phyloP scores from a whole-genome alignment of 2,113 vertebrate genomes.

The Tupaia tana region DNA sequence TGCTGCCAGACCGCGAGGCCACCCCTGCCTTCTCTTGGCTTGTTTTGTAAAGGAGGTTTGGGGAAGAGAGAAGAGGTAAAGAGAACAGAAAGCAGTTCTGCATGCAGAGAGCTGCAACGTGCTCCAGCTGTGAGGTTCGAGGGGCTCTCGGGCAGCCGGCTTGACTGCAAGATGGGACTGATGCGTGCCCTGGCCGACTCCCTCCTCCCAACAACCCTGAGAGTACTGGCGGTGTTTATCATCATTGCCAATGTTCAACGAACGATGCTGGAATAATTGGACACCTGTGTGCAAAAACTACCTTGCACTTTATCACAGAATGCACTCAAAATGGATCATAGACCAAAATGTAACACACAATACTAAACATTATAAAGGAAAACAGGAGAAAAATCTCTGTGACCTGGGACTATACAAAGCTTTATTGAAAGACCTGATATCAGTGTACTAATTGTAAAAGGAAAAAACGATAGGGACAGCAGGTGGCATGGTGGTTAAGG shows the following conservation, averaged over 20 bases:
- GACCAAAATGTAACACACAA: neutral
- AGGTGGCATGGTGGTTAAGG: no score
- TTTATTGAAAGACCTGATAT: neutral
- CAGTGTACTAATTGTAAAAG: neutral
- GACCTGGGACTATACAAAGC: neutral
- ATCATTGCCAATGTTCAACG: no score
- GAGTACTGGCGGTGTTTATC: no score
- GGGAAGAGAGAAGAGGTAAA: slow-evolving; percentile 57
- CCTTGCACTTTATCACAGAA: neutral
- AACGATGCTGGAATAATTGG: neutral
- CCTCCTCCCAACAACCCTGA: neutral
- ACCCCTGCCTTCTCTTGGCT: slow-evolving; percentile 65
- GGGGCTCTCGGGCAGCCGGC: neutral
- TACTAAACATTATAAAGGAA: neutral
- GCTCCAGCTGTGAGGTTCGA: neutral
- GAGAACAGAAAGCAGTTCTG: neutral
- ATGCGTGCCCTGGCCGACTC: neutral
- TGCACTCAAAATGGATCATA: neutral
- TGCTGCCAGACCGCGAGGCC: slow-evolving; percentile 68
- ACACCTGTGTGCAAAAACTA: neutral
- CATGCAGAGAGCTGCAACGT: neutral
- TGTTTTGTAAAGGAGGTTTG: slow-evolving; percentile 67
- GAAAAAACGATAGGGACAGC: neutral
- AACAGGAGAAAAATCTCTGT: neutral
- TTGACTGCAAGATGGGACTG: neutral